phyloP scores from a whole-genome alignment of 2,888 invertebrate genomes.

The Masnerella sp. region DNA sequence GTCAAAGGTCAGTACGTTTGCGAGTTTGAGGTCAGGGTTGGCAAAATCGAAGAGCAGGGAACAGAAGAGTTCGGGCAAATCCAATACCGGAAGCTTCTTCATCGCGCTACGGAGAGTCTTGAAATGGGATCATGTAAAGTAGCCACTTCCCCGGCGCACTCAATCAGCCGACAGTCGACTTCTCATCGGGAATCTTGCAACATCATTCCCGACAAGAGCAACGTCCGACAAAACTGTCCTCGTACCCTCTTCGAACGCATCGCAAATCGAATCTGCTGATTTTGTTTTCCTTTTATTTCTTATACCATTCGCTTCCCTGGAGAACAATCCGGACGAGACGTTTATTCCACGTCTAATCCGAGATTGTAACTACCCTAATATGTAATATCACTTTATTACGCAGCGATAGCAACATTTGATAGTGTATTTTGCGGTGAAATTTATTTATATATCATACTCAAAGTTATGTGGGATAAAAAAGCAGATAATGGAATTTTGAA shows the following conservation, averaged over 20 bases:
- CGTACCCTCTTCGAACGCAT: background rate
- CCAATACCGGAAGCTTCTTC: constrained; percentile 53
- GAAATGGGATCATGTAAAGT: constrained; percentile 56
- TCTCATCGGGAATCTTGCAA: constrained; percentile 21
- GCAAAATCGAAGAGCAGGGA: constrained; percentile 54
- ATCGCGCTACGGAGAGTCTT: constrained; percentile 41
- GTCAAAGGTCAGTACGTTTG: constrained; percentile 43
- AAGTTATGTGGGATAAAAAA: no score
- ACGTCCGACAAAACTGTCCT: constrained; percentile 29
- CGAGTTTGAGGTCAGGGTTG: constrained; percentile 46
- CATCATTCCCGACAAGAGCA: constrained; percentile 25
- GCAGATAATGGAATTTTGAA: no score
- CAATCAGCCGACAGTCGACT: constrained; percentile 48
- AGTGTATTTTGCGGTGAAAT: no score
- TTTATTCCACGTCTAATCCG: constrained; percentile 1
- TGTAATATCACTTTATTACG: no score
- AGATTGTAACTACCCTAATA: no score
- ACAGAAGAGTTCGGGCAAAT: constrained; percentile 51
- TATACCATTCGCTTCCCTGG: background rate
- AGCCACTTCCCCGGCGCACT: constrained; percentile 51
- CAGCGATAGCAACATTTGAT: no score
- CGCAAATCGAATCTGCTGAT: constrained; percentile 29
- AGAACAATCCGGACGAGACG: background rate
- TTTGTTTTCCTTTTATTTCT: constrained; percentile 6
- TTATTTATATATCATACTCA: no score